Conservation (phyloP, 2,797 vertebrate genomes). For the Ataeniobius toweri region DNA sequence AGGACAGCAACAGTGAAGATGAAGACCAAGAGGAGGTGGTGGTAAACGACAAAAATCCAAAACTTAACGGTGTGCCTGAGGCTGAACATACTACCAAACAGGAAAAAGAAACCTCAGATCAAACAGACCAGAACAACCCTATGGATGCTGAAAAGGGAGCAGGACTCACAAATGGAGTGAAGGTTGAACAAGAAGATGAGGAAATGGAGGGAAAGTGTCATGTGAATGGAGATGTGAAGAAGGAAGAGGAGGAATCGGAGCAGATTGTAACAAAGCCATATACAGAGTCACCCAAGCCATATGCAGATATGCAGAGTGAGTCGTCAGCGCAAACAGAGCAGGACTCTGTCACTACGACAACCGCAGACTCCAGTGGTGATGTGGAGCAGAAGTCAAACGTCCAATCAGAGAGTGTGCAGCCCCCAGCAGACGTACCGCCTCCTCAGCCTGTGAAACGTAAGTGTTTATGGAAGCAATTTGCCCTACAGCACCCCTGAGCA, state of each 20-base stretch:
- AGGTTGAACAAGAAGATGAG: constrained; percentile 37
- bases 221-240: constrained; percentile 63
- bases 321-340: constrained; percentile 43
- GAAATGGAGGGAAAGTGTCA: constrained; percentile 23
- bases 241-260: constrained; percentile 57
- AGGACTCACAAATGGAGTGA: constrained; percentile 61
- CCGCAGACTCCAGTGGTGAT: constrained; percentile 53
- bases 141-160: constrained; percentile 33
- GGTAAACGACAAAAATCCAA: constrained; percentile 47
- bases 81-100: constrained; percentile 38
- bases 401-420: constrained; percentile 64
- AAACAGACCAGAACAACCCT: constrained; percentile 45
- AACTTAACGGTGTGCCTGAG: constrained; percentile 54
- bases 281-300: constrained; percentile 65
- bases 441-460: constrained; percentile 72
- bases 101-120: constrained; percentile 41
- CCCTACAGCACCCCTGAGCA: neutral
- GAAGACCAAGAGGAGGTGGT: constrained; percentile 58
- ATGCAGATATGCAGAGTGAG: constrained; percentile 55
- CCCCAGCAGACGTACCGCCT: constrained; percentile 50
- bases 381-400: constrained; percentile 55
- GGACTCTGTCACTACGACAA: constrained; percentile 57
- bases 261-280: constrained; percentile 68
- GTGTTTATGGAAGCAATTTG: constrained; percentile 28
- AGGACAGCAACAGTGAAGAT: constrained; percentile 74